A percentile compares a stretch with the other conserved stretches of the same genome.
These are phyloP conservation scores for Hydropsyche betteni DNA, from an alignment of 2,888 invertebrate species.

Conservation along the genomic window DNA sequence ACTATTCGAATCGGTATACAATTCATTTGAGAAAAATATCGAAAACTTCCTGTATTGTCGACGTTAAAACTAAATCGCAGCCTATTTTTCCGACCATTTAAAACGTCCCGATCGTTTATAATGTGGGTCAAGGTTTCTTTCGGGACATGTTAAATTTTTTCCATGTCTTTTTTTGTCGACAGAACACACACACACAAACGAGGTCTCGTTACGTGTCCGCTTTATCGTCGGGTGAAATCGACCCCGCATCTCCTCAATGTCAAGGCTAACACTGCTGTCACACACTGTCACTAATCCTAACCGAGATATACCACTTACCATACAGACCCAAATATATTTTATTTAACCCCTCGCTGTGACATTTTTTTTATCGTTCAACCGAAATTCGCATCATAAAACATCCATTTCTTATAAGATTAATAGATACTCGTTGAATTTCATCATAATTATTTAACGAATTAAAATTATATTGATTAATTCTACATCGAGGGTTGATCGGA, in stretches of 20 bases:
- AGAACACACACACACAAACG: not conserved
- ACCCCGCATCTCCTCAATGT: constrained; percentile 28
- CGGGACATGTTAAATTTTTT: not conserved
- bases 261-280: constrained; percentile 19
- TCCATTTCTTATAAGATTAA: too few species aligned
- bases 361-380: too few species aligned
- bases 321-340: too few species aligned
- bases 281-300: constrained; percentile 23
- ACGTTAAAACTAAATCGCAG: not conserved
- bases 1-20: not conserved
- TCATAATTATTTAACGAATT: too few species aligned
- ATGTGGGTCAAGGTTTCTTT: constrained; percentile 26
- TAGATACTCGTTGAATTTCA: too few species aligned
- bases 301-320: too few species aligned
- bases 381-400: too few species aligned
- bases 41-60: too few species aligned
- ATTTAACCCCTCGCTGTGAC: too few species aligned
- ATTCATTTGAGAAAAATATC: not conserved
- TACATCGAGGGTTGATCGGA: too few species aligned
- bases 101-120: not conserved
- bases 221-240: constrained; percentile 20
- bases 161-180: not conserved
- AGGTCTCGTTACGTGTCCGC: not conserved
- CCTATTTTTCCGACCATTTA: not conserved
- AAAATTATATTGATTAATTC: too few species aligned